A percentile compares a stretch with the other conserved stretches of the same genome.
Conservation (phyloP, 2,888 invertebrate species). For the Dioctria linearis region DNA sequence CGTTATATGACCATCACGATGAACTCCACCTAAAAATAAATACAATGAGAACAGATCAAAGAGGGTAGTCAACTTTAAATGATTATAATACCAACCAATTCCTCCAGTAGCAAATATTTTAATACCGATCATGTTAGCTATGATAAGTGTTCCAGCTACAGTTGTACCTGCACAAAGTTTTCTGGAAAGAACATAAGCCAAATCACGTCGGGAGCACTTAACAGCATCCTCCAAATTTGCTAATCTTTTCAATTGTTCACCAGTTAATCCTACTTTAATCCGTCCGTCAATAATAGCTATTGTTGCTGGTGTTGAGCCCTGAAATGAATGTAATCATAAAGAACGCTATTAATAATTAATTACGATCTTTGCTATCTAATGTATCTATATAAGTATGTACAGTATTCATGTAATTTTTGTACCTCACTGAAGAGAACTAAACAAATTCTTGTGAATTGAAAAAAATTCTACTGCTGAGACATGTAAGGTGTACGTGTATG, state of each 20-base stretch:
- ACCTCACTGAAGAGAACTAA: background rate
- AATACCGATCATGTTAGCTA: slow-evolving; percentile 87
- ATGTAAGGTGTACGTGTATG: background rate
- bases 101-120: slow-evolving; percentile 95
- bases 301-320: slow-evolving; percentile 93
- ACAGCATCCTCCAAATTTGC: slow-evolving; percentile 74
- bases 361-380: background rate
- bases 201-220: slow-evolving; percentile 91
- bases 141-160: slow-evolving; percentile 93
- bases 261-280: slow-evolving; percentile 83
- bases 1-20: slow-evolving; percentile 87
- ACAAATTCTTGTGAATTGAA: background rate
- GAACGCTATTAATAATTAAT: background rate
- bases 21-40: slow-evolving; percentile 90
- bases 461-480: background rate
- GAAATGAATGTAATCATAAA: background rate
- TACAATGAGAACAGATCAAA: slow-evolving; percentile 40
- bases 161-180: slow-evolving; percentile 92
- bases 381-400: background rate
- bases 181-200: slow-evolving; percentile 82
- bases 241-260: slow-evolving; percentile 77
- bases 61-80: slow-evolving; percentile 50
- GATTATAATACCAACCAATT: slow-evolving; percentile 70
- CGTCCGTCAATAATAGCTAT: slow-evolving; percentile 89
- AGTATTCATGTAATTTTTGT: background rate